phyloP scores from a whole-genome alignment of 2,888 invertebrate species.

The Sinodicranocentrus sp. region DNA sequence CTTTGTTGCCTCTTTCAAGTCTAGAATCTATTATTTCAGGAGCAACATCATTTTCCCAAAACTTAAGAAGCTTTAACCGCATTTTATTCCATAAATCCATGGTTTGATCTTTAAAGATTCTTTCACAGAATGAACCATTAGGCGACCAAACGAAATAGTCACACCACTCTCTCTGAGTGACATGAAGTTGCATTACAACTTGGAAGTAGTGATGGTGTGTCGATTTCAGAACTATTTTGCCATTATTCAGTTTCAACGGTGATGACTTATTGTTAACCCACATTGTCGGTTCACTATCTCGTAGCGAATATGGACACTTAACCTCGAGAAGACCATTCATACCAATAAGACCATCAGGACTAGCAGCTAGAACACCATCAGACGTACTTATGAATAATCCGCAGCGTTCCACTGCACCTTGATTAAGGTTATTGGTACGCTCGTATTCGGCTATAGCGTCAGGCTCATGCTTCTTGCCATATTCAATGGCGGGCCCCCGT shows the following conservation, averaged over 20 bases:
- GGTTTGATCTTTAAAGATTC: background rate
- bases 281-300: background rate
- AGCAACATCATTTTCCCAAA: slow-evolving; percentile 23
- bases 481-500: no score
- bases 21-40: slow-evolving; percentile 41
- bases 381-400: slow-evolving; percentile 22
- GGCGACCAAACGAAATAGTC: slow-evolving; percentile 28
- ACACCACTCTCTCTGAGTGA: background rate
- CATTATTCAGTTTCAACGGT: background rate
- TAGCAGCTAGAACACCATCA: slow-evolving; percentile 15
- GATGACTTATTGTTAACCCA: no score
- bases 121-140: background rate
- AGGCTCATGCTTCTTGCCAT: no score
- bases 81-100: slow-evolving; percentile 7
- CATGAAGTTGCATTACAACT: slow-evolving; percentile 33
- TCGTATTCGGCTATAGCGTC: no score
- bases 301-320: slow-evolving; percentile 27
- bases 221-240: background rate
- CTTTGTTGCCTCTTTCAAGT: background rate
- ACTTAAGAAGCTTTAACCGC: slow-evolving; percentile 13
- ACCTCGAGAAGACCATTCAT: slow-evolving; percentile 22
- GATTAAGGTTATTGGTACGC: no score
- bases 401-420: no score
- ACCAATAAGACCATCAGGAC: slow-evolving; percentile 29
- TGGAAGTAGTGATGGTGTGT: slow-evolving; percentile 42